A percentile compares a stretch with the other conserved stretches of the same genome.
phyloP scores from a whole-genome alignment of 2,888 invertebrate genomes.

The Mayetiola destructor region DNA sequence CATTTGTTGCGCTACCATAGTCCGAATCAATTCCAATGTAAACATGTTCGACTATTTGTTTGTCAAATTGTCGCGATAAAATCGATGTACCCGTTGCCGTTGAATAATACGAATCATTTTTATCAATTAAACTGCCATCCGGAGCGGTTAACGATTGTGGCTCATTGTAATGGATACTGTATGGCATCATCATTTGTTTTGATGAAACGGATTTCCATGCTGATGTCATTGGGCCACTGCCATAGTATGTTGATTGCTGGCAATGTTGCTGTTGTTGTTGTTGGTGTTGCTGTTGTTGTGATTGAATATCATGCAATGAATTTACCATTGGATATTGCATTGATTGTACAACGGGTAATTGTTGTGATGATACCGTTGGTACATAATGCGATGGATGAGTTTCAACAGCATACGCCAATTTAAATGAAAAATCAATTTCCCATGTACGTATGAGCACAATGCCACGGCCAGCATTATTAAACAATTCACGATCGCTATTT shows the following conservation, averaged over 20 bases:
- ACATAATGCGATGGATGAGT: conserved; percentile 1
- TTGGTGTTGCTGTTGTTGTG: neutral
- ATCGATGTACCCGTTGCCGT: conserved; percentile 7
- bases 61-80: conserved; percentile 8
- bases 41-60: conserved; percentile 9
- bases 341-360: neutral
- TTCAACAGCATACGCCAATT: conserved; percentile 14
- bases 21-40: conserved; percentile 14
- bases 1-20: conserved; percentile 15
- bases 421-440: conserved; percentile 13
- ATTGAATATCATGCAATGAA: neutral
- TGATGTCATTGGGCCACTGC: neutral
- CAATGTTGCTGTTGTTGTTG: too few relatives aligned
- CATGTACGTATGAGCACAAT: neutral
- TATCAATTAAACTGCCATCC: too few relatives aligned
- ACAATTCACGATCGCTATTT: conserved; percentile 8
- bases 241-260: neutral
- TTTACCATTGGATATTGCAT: neutral
- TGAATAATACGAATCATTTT: conserved; percentile 14
- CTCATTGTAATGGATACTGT: neutral
- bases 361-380: neutral
- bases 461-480: conserved; percentile 5
- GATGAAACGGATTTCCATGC: conserved; percentile 7
- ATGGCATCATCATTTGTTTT: conserved; percentile 7
- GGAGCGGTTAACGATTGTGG: neutral